Conservation (phyloP, 2,113 vertebrate species). For the Saccopteryx leptura region DNA sequence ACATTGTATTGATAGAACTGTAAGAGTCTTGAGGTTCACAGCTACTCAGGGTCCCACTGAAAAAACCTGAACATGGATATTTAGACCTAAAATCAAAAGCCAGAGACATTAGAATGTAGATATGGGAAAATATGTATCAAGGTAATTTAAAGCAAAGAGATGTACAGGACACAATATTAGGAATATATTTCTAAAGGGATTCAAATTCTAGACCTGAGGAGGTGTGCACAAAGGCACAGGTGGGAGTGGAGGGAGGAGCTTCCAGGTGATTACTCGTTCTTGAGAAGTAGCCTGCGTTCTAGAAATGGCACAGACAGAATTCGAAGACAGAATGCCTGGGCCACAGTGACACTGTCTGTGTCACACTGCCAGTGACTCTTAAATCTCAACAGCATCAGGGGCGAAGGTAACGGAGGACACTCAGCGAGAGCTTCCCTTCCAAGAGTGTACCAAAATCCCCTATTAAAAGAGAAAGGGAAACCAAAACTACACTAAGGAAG, state of each 20-base stretch:
- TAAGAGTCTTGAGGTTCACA: neutral
- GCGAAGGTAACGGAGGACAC: neutral
- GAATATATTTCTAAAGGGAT: neutral
- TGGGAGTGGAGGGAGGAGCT: neutral
- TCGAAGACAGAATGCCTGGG: neutral
- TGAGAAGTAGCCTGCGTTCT: neutral
- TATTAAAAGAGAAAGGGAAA: neutral
- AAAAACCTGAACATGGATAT: neutral
- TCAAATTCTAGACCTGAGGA: neutral
- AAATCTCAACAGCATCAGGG: neutral
- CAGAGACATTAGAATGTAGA: neutral
- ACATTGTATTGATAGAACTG: neutral
- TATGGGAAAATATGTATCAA: neutral
- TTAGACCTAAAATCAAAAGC: neutral
- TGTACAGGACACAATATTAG: neutral
- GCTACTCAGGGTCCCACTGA: neutral
- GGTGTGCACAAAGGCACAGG: neutral
- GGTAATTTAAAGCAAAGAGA: neutral
- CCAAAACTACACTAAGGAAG: neutral
- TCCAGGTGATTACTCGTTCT: neutral
- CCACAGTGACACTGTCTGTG: neutral
- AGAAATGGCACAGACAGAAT: neutral
- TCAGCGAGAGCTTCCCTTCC: neutral
- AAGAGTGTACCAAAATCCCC: neutral
- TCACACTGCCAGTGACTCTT: neutral